Evolutionary conservation across 2,113 vertebrate genomes (phyloP).

Genomic region (Gila orcuttii): DNA sequence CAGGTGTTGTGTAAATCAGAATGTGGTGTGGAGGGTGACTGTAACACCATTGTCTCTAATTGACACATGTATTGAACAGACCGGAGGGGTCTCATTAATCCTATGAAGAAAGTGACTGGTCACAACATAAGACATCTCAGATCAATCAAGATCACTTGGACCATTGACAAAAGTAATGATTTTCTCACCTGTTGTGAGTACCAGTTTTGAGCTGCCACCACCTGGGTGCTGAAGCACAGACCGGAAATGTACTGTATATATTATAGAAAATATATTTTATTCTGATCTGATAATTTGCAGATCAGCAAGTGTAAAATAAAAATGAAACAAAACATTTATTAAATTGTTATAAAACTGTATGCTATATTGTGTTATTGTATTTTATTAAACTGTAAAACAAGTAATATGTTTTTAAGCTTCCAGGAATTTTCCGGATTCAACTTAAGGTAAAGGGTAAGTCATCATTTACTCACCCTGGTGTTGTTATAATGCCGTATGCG

Average conservation of each 20-base stretch:
- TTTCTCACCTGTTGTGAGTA: constrained; percentile 41
- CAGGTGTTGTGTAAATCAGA: not conserved
- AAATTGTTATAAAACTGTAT: not conserved
- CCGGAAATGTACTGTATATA: not conserved
- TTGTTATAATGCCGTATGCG: no score
- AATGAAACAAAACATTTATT: not conserved
- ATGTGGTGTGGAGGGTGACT: not conserved
- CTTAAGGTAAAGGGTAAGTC: not conserved
- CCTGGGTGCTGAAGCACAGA: constrained; percentile 19
- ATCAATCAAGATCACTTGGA: constrained; percentile 56
- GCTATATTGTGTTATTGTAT: not conserved
- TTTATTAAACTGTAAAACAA: not conserved
- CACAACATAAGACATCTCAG: constrained; percentile 49
- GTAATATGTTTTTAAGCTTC: not conserved
- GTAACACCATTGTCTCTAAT: constrained; percentile 42
- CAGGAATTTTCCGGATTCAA: not conserved
- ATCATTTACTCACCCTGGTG: no score
- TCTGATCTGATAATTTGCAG: not conserved
- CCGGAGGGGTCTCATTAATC: constrained; percentile 57
- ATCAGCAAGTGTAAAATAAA: not conserved
- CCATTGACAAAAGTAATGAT: constrained; percentile 53
- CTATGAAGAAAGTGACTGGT: constrained; percentile 54
- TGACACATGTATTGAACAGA: constrained; percentile 50
- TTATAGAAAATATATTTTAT: not conserved
- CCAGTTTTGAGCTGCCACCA: constrained; percentile 19